These are phyloP conservation scores for Panagrolaimus sp. DNA, from an alignment of 1,140 invertebrate genomes.

Conservation along the genomic window DNA sequence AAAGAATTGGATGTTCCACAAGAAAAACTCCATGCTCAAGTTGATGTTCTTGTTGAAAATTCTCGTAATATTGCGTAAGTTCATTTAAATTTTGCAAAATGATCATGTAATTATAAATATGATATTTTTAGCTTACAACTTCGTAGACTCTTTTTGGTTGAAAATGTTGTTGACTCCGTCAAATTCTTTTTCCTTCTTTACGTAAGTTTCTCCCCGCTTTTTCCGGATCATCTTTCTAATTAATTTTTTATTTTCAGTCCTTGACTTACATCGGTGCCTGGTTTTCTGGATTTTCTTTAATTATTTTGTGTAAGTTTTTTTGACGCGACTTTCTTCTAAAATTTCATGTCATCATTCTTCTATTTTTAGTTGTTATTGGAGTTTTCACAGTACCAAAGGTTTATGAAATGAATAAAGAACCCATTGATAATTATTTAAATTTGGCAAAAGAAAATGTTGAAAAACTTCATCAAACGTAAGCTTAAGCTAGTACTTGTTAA, in stretches of 20 bases:
- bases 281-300: conserved; percentile 74
- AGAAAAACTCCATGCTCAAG: conserved; percentile 78
- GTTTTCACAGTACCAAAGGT: conserved; percentile 92
- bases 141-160: conserved; percentile 84
- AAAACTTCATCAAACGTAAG: conserved; percentile 66
- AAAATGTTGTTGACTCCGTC: conserved; percentile 84
- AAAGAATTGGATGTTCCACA: conserved; percentile 75
- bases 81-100: background rate
- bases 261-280: conserved; percentile 90
- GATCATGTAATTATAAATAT: conserved; percentile 61
- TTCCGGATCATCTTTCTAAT: conserved; percentile 64
- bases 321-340: background rate
- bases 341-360: conserved; percentile 1
- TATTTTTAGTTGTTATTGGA: conserved; percentile 77
- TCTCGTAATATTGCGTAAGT: background rate
- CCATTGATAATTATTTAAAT: conserved; percentile 86
- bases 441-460: conserved; percentile 68
- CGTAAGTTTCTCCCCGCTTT: conserved; percentile 3
- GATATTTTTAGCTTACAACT: conserved; percentile 73
- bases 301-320: conserved; percentile 37
- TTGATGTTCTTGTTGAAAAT: conserved; percentile 74
- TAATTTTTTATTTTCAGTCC: conserved; percentile 80
- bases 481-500: conserved; percentile 1
- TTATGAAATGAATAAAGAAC: conserved; percentile 92
- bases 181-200: conserved; percentile 51